These are phyloP conservation scores for Ypsolopha scabrella DNA, from an alignment of 2,888 invertebrate species.

Conservation along the genomic window DNA sequence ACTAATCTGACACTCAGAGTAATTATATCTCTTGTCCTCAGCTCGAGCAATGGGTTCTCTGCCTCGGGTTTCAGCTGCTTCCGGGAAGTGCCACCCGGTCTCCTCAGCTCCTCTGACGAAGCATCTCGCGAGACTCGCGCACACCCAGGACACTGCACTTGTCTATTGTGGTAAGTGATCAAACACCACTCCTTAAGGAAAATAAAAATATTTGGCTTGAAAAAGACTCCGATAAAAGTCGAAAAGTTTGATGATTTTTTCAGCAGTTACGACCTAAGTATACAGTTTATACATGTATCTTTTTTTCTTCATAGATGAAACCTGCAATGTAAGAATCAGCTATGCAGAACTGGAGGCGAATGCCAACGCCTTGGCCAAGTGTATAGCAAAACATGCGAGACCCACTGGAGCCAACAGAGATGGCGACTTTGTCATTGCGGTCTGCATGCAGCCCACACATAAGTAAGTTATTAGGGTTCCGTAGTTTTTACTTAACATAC, in stretches of 20 bases:
- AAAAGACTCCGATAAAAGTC: no score
- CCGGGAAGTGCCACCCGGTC: conserved; percentile 67
- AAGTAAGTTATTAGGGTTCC: no score
- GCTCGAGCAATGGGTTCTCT: conserved; percentile 77
- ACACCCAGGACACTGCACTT: conserved; percentile 70
- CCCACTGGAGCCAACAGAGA: conserved; percentile 68
- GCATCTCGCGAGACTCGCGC: conserved; percentile 52
- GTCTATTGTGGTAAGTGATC: conserved; percentile 67
- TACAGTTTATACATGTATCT: no score
- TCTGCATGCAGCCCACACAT: conserved; percentile 84
- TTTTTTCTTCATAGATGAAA: conserved; percentile 32
- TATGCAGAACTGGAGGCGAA: conserved; percentile 68
- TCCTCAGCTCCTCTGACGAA: conserved; percentile 67
- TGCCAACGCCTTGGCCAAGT: conserved; percentile 70
- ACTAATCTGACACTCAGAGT: no score
- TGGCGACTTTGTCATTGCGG: conserved; percentile 80
- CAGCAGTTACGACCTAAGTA: no score
- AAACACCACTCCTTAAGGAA: background rate
- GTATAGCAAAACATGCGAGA: conserved; percentile 51
- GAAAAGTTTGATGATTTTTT: background rate
- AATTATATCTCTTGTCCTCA: conserved; percentile 12
- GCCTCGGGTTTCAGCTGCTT: conserved; percentile 78
- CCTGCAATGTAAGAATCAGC: conserved; percentile 33
- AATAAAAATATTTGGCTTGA: no score
- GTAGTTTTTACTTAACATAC: background rate